phyloP scores from a whole-genome alignment of 2,797 vertebrate genomes.

The Oophaga sylvatica region DNA sequence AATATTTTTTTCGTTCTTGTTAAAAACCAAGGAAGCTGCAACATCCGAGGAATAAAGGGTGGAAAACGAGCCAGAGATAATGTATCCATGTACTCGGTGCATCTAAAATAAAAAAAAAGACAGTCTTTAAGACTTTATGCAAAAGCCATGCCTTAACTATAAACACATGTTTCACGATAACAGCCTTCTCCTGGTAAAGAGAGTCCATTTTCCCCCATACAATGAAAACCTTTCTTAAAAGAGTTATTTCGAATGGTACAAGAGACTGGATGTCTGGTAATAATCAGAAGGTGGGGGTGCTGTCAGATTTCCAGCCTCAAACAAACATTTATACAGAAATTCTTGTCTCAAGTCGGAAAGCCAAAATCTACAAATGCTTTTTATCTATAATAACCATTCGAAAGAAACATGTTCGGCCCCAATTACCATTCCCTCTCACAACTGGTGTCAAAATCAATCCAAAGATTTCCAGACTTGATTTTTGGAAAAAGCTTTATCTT shows the following conservation, averaged over 20 bases:
- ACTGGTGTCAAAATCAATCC: conserved; percentile 38
- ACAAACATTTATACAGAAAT: conserved; percentile 68
- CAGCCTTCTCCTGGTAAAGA: conserved; percentile 68
- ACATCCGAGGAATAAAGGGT: conserved; percentile 12
- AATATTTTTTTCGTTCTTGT: background rate
- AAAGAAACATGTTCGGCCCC: background rate
- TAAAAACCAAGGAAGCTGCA: conserved; percentile 26
- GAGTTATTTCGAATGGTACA: conserved; percentile 56
- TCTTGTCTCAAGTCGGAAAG: conserved; percentile 69
- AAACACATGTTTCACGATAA: conserved; percentile 80
- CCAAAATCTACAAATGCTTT: conserved; percentile 68
- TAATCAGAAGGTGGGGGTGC: conserved; percentile 64
- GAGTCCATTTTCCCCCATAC: conserved; percentile 66
- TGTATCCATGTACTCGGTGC: conserved; percentile 61
- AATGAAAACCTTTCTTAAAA: conserved; percentile 73
- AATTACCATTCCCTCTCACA: background rate
- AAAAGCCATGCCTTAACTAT: conserved; percentile 75
- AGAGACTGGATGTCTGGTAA: conserved; percentile 66
- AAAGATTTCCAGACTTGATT: conserved; percentile 18
- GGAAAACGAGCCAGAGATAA: background rate
- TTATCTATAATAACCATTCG: conserved; percentile 62
- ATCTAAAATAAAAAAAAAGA: conserved; percentile 73
- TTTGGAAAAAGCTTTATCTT: conserved; percentile 48
- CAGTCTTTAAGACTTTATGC: conserved; percentile 69
- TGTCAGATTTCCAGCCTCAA: conserved; percentile 65